Evolutionary conservation across 2,797 vertebrate genomes (phyloP).

Genomic region (Anas bernieri): DNA sequence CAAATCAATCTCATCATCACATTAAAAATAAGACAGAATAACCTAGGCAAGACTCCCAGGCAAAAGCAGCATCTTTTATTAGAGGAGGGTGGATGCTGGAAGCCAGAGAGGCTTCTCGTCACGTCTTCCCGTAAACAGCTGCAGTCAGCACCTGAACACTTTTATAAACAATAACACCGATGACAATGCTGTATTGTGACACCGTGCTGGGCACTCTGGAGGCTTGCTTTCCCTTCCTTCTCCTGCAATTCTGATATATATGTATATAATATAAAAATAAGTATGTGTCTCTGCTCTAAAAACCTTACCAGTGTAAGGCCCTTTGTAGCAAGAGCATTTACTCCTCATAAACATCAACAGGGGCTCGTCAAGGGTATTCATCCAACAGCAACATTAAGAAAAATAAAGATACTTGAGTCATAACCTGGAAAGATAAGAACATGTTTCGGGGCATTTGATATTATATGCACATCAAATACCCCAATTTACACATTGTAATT

Average conservation of each 20-base stretch:
- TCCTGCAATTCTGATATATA: not conserved
- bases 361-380: fast-evolving
- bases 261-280: too few relatives aligned
- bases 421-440: not conserved
- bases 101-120: not conserved
- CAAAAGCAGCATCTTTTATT: not conserved
- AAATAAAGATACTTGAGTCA: not conserved
- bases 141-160: not conserved
- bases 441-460: not conserved
- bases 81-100: not conserved
- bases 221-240: not conserved
- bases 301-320: not conserved
- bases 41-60: not conserved
- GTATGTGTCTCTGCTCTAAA: not conserved
- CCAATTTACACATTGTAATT: not conserved
- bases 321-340: not conserved
- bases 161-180: not conserved
- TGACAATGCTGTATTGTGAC: not conserved
- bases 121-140: not conserved
- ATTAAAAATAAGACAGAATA: not conserved
- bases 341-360: not conserved
- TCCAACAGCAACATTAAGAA: not conserved
- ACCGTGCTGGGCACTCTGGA: not conserved
- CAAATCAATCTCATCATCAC: not conserved
- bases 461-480: not conserved